These are phyloP conservation scores for Lytechinus pictus DNA, from an alignment of 35 echinoderm and acorn worm genomes.

Conservation along the genomic window DNA sequence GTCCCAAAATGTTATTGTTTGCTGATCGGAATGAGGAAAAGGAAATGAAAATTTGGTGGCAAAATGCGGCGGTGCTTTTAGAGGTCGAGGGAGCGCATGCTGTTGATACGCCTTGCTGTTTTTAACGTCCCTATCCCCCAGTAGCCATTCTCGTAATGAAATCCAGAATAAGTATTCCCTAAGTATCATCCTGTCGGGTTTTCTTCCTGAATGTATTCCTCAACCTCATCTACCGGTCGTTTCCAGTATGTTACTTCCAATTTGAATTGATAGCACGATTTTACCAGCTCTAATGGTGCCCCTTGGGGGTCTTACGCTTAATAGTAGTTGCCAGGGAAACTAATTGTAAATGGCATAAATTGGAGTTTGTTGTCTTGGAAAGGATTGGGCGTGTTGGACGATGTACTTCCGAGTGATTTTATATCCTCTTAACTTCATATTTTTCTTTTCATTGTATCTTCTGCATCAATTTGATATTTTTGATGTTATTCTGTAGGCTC, in stretches of 20 bases:
- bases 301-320: neutral
- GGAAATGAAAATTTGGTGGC: conserved; percentile 1
- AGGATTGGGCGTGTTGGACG: neutral
- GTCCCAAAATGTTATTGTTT: neutral
- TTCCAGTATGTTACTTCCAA: neutral
- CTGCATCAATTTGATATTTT: no score
- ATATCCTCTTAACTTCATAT: neutral
- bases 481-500: no score
- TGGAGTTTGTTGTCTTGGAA: neutral
- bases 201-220: neutral
- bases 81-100: neutral
- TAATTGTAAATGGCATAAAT: neutral
- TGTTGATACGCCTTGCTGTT: neutral
- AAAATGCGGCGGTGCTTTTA: neutral
- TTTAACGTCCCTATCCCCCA: neutral
- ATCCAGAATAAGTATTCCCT: neutral
- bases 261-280: neutral
- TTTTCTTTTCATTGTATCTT: neutral
- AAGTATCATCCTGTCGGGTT: neutral
- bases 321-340: neutral
- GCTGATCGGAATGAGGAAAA: neutral
- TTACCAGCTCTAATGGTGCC: neutral
- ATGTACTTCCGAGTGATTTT: neutral
- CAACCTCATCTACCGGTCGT: neutral
- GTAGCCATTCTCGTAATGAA: neutral